Percentiles rank a stretch among this genome's conserved stretches.
Conservation (phyloP, 2,797 vertebrate genomes). For the Peromyscus eremicus region DNA sequence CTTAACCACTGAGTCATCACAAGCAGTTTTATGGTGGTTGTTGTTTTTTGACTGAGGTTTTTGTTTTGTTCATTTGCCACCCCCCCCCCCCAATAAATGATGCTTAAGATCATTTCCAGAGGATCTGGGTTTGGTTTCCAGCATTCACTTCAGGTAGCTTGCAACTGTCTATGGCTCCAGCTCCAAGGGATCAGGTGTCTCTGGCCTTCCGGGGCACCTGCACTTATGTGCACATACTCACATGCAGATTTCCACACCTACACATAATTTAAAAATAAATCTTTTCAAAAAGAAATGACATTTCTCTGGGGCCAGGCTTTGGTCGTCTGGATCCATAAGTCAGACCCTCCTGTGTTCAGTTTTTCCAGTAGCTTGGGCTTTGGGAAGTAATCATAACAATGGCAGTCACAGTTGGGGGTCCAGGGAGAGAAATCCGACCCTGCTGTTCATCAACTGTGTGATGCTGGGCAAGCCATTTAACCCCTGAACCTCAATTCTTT, state of each 20-base stretch:
- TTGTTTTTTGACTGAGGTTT: neutral
- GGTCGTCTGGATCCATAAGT: neutral
- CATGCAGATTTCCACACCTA: neutral
- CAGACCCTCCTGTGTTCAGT: neutral
- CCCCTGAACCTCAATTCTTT: neutral
- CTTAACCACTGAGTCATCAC: neutral
- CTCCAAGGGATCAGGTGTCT: neutral
- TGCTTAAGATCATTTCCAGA: neutral
- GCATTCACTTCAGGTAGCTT: neutral
- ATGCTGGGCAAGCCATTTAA: conserved; percentile 3
- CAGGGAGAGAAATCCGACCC: neutral
- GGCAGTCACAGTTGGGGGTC: neutral
- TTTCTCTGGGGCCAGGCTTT: neutral
- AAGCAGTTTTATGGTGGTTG: neutral
- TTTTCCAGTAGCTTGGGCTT: neutral
- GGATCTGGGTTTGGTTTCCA: neutral
- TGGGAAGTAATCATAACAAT: neutral
- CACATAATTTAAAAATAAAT: neutral
- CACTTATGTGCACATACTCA: neutral
- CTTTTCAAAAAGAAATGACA: neutral
- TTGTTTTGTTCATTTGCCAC: neutral
- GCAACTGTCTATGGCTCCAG: neutral
- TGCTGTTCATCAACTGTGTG: neutral
- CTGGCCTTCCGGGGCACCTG: neutral
- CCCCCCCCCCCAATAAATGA: neutral